Conservation (phyloP, 2,113 vertebrate species). For the Nipponia nippon region DNA sequence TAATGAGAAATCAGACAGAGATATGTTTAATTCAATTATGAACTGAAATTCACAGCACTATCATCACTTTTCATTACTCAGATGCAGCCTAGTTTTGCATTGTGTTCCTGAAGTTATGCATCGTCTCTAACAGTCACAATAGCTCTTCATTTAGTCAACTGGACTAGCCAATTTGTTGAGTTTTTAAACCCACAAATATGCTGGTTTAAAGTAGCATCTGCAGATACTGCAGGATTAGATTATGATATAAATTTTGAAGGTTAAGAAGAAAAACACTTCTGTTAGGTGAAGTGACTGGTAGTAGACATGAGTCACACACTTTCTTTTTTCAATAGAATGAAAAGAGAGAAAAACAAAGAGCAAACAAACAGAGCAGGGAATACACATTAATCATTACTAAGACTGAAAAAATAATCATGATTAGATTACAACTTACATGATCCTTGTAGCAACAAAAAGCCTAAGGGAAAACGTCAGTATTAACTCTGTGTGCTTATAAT, state of each 20-base stretch:
- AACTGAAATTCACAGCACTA: conserved; percentile 45
- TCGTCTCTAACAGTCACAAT: neutral
- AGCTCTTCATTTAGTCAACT: neutral
- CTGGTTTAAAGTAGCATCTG: neutral
- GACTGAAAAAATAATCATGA: conserved; percentile 1
- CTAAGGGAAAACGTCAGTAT: neutral
- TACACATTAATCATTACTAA: conserved; percentile 5
- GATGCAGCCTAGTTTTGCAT: conserved; percentile 73
- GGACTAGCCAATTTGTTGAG: neutral
- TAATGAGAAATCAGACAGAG: neutral
- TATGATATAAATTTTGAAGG: neutral
- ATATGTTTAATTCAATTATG: conserved; percentile 12
- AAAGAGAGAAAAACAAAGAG: neutral
- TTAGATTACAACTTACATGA: conserved; percentile 9
- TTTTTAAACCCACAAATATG: neutral
- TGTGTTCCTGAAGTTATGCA: conserved; percentile 65
- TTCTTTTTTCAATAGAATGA: neutral
- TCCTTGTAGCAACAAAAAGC: neutral
- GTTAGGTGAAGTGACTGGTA: conserved; percentile 1
- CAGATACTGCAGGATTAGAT: neutral
- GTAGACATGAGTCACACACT: neutral
- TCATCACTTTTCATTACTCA: conserved; percentile 23
- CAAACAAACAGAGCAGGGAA: neutral
- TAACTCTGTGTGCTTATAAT: neutral
- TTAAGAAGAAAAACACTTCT: neutral